Evolutionary conservation across 2,113 vertebrate genomes (phyloP).

Genomic region (Cololabis saira): DNA sequence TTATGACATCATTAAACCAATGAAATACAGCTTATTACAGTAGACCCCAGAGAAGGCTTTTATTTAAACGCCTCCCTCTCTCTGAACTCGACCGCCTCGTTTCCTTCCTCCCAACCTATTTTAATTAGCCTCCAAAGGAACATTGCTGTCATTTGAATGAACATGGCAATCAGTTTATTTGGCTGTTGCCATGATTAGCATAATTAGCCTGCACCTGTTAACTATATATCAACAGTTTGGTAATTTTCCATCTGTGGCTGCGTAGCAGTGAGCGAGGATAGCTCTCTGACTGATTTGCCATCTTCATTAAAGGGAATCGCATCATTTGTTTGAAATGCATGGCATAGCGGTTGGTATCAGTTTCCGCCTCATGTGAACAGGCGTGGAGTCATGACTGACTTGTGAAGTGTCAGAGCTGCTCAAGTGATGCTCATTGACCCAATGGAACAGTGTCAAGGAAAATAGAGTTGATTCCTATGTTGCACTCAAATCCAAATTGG

Average conservation of each 20-base stretch:
- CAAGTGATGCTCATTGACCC: conserved; percentile 23
- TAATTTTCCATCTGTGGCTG: conserved; percentile 68
- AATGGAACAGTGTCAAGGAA: conserved; percentile 35
- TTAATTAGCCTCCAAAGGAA: conserved; percentile 81
- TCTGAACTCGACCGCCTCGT: conserved; percentile 57
- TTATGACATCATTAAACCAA: conserved; percentile 80
- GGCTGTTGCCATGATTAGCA: conserved; percentile 76
- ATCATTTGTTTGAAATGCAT: conserved; percentile 46
- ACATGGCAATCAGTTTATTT: conserved; percentile 83
- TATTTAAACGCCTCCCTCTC: conserved; percentile 70
- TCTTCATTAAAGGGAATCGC: conserved; percentile 55
- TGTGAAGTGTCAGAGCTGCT: conserved; percentile 17
- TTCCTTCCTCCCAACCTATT: conserved; percentile 57
- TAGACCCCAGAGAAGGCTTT: conserved; percentile 72
- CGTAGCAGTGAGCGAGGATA: conserved; percentile 50
- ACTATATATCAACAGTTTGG: conserved; percentile 75
- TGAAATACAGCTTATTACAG: conserved; percentile 74
- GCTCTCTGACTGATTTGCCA: conserved; percentile 54
- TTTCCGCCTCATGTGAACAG: conserved; percentile 37
- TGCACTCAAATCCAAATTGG: conserved; percentile 36
- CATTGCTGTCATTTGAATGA: conserved; percentile 81
- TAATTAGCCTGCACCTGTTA: conserved; percentile 81
- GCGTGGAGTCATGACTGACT: conserved; percentile 13
- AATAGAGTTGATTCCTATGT: conserved; percentile 22
- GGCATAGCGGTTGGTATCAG: neutral